Base-by-base conservation (phyloP, 1,140 invertebrate genomes). In the Acromyrmex charruanus region DNA sequence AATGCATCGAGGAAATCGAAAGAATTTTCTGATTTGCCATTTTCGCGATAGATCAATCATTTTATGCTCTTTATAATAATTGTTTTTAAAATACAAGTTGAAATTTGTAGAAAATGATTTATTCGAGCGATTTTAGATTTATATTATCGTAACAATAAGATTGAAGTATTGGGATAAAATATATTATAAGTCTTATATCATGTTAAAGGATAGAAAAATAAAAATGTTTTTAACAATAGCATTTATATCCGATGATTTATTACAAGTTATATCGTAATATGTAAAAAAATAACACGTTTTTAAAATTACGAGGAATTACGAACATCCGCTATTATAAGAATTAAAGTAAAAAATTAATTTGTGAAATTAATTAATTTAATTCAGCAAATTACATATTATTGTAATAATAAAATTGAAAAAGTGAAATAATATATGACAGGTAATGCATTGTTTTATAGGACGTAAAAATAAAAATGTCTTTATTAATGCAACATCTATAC, bases 91-190 rank as follows among this genome's bases (percentile, higher is more conserved):
- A 61, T 18, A 61, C 3, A 61, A 61, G 3, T 58, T n/a, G 0
- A 14, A 5, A 59, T 59, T 59, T 25, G 28, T 31, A 39, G 5
- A 7, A 58, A 35, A 55, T 9, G 1, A 59, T 44, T 59, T 59
- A 59, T 77, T 77, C 1, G 21, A 1, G 28, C n/a, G 14, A 77
- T 77, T 77, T 77, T 39, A 35, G 0, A 55, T 74, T 0, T 74
- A 21, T 3, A 1, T 35, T 58, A 58, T 14, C 14, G 6, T 35
- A 39, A 39, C 21, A 3, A 31, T n/a, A 74, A n/a, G 2, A 28
- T 72, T 49, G 6, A 49, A 6, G 14, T 7, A 71, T 21, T 44
- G 12, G 35, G 0, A 9, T 39, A 39, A 31, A 31, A 39, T 39
- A 49, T 16, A 68, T 21, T 53, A n/a, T 25, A 31, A 72, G 4